A percentile compares a stretch with the other conserved stretches of the same genome.
Conservation (phyloP, 1,140 invertebrate species). For the Philopotamus ludificatus region DNA sequence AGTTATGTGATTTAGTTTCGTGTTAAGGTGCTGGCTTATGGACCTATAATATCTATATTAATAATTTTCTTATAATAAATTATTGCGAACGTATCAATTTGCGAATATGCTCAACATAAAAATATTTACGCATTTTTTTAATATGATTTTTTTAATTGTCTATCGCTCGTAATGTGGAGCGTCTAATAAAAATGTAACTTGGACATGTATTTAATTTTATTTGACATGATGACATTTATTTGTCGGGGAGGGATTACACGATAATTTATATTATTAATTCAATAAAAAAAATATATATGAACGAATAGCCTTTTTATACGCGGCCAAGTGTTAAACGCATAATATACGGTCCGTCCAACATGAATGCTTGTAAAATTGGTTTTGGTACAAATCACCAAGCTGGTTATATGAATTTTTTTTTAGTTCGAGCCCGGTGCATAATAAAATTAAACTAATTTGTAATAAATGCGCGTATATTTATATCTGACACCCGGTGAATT, state of each 20-base stretch:
- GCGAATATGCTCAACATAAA: no score
- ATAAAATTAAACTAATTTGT: no score
- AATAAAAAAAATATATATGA: conserved; percentile 40
- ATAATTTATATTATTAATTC: conserved; percentile 42
- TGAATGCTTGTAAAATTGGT: not conserved
- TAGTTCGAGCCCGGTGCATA: no score
- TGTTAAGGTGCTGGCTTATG: conserved; percentile 17
- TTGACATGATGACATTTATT: conserved; percentile 36
- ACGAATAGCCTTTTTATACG: conserved; percentile 30
- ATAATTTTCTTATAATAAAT: conserved; percentile 22
- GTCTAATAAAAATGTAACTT: no score
- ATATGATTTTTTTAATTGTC: no score
- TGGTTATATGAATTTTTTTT: no score
- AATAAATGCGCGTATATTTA: no score
- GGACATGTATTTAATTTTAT: conserved; percentile 16
- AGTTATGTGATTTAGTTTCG: conserved; percentile 29
- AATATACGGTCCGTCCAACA: conserved; percentile 19
- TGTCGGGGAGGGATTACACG: conserved; percentile 37
- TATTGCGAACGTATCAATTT: conserved; percentile 12
- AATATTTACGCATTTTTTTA: no score
- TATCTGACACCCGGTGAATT: no score
- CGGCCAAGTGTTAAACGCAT: conserved; percentile 27
- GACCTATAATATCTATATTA: conserved; percentile 22
- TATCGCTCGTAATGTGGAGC: no score
- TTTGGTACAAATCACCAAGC: not conserved